A percentile compares a stretch with the other conserved stretches of the same genome.
Evolutionary conservation across 2,888 invertebrate genomes (phyloP).

Genomic region (Lycophotia porphyrea): DNA sequence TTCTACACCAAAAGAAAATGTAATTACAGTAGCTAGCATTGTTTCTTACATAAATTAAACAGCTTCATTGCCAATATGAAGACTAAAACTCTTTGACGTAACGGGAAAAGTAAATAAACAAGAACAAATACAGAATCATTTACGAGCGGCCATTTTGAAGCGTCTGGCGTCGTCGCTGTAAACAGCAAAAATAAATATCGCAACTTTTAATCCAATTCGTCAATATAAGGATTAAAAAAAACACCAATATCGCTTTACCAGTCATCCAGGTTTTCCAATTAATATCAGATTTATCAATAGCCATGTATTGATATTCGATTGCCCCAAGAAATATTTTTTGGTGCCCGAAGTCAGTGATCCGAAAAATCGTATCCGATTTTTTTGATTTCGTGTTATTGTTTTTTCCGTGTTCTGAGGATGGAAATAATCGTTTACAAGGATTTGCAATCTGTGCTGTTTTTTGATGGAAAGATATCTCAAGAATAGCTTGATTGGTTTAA

Average conservation of each 20-base stretch:
- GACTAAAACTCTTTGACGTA: conserved; percentile 7
- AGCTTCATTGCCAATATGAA: conserved; percentile 10
- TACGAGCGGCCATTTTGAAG: not conserved
- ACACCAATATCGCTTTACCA: conserved; percentile 38
- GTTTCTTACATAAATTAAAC: not conserved
- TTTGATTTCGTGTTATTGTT: conserved; percentile 23
- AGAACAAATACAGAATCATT: not conserved
- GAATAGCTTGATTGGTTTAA: not conserved
- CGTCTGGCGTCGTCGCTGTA: not conserved
- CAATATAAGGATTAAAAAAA: conserved; percentile 41
- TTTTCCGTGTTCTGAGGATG: not conserved
- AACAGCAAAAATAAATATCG: conserved; percentile 44
- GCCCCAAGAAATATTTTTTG: conserved; percentile 23
- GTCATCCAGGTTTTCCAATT: conserved; percentile 49
- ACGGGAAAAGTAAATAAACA: not conserved
- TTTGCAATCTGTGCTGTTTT: conserved; percentile 10
- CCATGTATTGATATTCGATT: conserved; percentile 2
- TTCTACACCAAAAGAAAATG: not conserved
- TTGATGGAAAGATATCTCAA: not conserved
- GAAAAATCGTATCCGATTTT: conserved; percentile 31
- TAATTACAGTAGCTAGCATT: not conserved
- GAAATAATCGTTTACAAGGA: not conserved
- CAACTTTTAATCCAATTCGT: conserved; percentile 42
- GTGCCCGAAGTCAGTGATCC: conserved; percentile 16
- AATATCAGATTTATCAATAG: conserved; percentile 38